Conservation (phyloP, 2,888 invertebrate genomes). For the Altica lythri region DNA sequence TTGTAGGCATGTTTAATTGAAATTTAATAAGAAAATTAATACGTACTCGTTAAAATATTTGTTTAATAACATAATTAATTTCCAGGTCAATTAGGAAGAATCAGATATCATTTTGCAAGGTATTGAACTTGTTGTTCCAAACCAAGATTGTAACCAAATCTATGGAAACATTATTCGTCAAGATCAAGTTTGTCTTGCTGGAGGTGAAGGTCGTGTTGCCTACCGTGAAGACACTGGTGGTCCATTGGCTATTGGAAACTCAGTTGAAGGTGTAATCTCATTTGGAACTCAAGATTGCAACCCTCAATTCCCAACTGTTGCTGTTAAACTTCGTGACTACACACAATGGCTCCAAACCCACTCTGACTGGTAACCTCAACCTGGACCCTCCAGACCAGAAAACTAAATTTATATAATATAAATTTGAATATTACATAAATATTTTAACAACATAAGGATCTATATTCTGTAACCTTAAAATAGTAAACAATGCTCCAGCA, state of each 20-base stretch:
- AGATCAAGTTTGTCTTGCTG: constrained; percentile 27
- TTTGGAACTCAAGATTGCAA: constrained; percentile 16
- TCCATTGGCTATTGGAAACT: constrained; percentile 27
- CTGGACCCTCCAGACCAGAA: too few relatives aligned
- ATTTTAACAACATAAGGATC: too few relatives aligned
- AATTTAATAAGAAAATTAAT: neutral
- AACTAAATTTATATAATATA: too few relatives aligned
- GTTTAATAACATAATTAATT: too few relatives aligned
- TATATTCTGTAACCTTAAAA: too few relatives aligned
- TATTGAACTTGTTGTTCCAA: constrained; percentile 29
- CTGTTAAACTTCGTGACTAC: too few relatives aligned
- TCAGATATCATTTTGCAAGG: constrained; percentile 34
- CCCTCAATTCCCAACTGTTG: too few relatives aligned
- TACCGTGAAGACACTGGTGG: too few relatives aligned
- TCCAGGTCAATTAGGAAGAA: constrained; percentile 21
- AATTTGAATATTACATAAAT: too few relatives aligned
- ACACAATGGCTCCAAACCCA: too few relatives aligned
- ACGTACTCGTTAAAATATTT: neutral
- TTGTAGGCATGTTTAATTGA: neutral
- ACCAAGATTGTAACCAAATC: constrained; percentile 19
- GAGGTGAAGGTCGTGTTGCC: constrained; percentile 21
- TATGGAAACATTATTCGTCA: constrained; percentile 21
- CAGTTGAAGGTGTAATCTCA: constrained; percentile 30
- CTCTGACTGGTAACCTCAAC: too few relatives aligned
- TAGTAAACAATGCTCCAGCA: too few relatives aligned